These are phyloP conservation scores for Thaumetopoea pityocampa DNA, from an alignment of 1,140 invertebrate genomes.

Conservation along the genomic window DNA sequence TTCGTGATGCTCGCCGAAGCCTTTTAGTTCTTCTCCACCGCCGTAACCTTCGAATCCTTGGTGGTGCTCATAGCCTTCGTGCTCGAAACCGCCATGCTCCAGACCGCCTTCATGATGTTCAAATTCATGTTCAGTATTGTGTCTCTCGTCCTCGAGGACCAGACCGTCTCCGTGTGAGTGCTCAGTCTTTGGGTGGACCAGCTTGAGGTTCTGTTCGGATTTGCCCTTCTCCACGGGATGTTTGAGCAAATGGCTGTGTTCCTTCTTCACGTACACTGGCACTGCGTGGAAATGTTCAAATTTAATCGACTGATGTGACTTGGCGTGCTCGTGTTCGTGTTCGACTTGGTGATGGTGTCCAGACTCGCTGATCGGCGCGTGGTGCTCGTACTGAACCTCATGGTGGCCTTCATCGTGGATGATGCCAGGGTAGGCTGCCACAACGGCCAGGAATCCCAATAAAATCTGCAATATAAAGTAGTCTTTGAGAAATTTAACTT, in stretches of 20 bases:
- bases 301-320: slow-evolving; percentile 80
- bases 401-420: slow-evolving; percentile 65
- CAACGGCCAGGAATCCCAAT: slow-evolving; percentile 67
- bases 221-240: slow-evolving; percentile 79
- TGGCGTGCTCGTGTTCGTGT: slow-evolving; percentile 79
- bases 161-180: slow-evolving; percentile 76
- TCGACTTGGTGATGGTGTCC: slow-evolving; percentile 77
- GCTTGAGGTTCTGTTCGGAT: slow-evolving; percentile 77
- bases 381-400: slow-evolving; percentile 58
- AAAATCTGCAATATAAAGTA: slow-evolving; percentile 56
- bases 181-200: slow-evolving; percentile 77
- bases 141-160: slow-evolving; percentile 77
- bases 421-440: slow-evolving; percentile 61
- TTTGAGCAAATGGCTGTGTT: slow-evolving; percentile 78
- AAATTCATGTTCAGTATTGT: slow-evolving; percentile 72
- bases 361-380: slow-evolving; percentile 71
- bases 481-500: too few relatives aligned
- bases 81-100: slow-evolving; percentile 42
- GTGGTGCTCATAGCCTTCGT: slow-evolving; percentile 36
- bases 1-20: slow-evolving; percentile 45
- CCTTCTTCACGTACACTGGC: slow-evolving; percentile 80
- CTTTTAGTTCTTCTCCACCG: slow-evolving; percentile 55
- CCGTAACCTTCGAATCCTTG: slow-evolving; percentile 37
- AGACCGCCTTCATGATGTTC: slow-evolving; percentile 44
- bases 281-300: slow-evolving; percentile 81